Percentiles rank a stretch among this genome's conserved stretches.
Evolutionary conservation across 2,113 vertebrate genomes (phyloP).

Genomic region (Irena cyanogastra): DNA sequence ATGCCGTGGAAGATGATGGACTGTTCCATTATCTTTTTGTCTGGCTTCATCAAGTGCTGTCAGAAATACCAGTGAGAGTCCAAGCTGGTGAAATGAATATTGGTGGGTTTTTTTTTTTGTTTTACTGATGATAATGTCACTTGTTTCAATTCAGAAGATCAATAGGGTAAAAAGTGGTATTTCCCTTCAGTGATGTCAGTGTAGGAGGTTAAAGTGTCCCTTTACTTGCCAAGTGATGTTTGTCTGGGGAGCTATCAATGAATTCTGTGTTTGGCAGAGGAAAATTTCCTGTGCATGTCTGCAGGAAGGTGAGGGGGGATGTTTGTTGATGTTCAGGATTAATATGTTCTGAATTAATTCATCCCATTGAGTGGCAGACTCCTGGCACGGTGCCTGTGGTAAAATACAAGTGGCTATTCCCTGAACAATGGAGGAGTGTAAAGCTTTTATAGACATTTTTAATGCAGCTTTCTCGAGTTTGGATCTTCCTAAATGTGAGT

Average conservation of each 20-base stretch:
- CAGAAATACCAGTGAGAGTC: background rate
- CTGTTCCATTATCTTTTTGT: background rate
- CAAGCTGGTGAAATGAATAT: background rate
- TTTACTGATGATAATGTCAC: background rate
- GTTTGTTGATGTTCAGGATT: background rate
- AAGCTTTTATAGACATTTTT: background rate
- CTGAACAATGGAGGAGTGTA: background rate
- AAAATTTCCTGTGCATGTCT: background rate
- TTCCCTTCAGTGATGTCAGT: background rate
- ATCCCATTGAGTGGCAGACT: background rate
- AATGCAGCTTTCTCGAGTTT: background rate
- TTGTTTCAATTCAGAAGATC: constrained; percentile 5
- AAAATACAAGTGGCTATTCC: background rate
- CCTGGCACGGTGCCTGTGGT: background rate
- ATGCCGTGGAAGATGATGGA: background rate
- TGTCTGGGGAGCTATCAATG: background rate
- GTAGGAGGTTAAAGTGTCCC: background rate
- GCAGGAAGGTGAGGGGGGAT: background rate
- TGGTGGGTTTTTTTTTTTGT: background rate
- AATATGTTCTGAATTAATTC: background rate
- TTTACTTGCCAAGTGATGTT: background rate
- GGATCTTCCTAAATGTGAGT: background rate
- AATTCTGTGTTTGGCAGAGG: background rate
- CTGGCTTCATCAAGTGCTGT: constrained; percentile 7
- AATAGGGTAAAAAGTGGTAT: background rate